Conservation (phyloP, 2,797 vertebrate species). For the Pseudochromis fuscus region DNA sequence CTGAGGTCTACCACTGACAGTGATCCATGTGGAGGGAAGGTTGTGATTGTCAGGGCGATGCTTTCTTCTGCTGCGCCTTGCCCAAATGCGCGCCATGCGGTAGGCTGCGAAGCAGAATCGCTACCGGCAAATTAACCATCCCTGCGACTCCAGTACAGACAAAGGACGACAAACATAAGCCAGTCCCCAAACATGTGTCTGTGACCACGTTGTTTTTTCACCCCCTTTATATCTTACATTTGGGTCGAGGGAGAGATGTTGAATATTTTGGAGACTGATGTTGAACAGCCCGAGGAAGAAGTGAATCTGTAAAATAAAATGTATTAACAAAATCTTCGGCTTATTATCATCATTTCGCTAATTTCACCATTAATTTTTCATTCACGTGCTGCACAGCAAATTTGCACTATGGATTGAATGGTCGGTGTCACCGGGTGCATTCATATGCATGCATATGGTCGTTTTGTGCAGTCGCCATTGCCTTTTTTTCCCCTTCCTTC, state of each 20-base stretch:
- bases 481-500: not conserved
- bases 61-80: constrained; percentile 58
- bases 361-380: not conserved
- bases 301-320: not conserved
- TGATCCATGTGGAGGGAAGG: constrained; percentile 76
- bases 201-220: constrained; percentile 11
- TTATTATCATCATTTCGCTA: not conserved
- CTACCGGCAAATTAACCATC: constrained; percentile 71
- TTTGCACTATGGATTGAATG: not conserved
- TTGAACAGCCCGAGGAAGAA: constrained; percentile 12
- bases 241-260: not conserved
- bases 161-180: constrained; percentile 69
- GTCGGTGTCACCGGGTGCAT: constrained; percentile 12
- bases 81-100: constrained; percentile 65
- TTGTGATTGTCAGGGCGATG: constrained; percentile 79
- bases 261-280: not conserved
- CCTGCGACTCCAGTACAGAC: constrained; percentile 59
- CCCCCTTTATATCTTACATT: not conserved
- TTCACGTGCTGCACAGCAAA: constrained; percentile 12
- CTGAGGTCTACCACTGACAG: constrained; percentile 73
- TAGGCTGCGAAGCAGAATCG: constrained; percentile 68
- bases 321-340: not conserved
- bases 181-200: constrained; percentile 46
- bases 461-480: constrained; percentile 56
- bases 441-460: not conserved